These are phyloP conservation scores for Spatulosminthurus flaviceps DNA, from an alignment of 2,888 invertebrate species.

Conservation along the genomic window DNA sequence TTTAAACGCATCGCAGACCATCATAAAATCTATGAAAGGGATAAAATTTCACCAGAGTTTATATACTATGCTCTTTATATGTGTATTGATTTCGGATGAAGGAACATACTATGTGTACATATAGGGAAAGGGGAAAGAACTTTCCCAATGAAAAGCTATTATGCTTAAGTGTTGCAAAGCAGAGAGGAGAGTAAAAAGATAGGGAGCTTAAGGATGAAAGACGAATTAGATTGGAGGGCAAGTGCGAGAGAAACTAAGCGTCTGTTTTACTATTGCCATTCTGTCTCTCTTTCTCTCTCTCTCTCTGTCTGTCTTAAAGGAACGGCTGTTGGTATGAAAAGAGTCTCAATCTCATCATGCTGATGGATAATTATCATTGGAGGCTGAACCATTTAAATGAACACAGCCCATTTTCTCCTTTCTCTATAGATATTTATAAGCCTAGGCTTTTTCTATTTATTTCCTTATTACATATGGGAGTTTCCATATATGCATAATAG, in stretches of 20 bases:
- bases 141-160: too few relatives aligned
- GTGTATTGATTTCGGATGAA: too few relatives aligned
- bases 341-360: constrained; percentile 38
- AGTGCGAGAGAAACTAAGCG: neutral
- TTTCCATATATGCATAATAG: neutral
- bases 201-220: too few relatives aligned
- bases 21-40: too few relatives aligned
- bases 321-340: neutral
- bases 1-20: too few relatives aligned
- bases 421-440: neutral
- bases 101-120: too few relatives aligned
- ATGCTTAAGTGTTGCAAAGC: too few relatives aligned
- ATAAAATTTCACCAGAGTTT: too few relatives aligned
- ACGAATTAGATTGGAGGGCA: neutral
- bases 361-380: constrained; percentile 38
- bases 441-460: neutral
- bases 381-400: constrained; percentile 31
- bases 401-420: constrained; percentile 20
- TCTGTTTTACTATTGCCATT: neutral
- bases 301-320: neutral
- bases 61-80: too few relatives aligned
- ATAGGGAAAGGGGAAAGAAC: too few relatives aligned
- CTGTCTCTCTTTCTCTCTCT: constrained; percentile 15
- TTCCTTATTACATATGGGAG: neutral
- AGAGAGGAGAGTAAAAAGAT: too few relatives aligned